Percentiles rank a stretch among this genome's conserved stretches.
These are phyloP conservation scores for Numida meleagris DNA, from an alignment of 2,113 vertebrate species.

Conservation along the genomic window DNA sequence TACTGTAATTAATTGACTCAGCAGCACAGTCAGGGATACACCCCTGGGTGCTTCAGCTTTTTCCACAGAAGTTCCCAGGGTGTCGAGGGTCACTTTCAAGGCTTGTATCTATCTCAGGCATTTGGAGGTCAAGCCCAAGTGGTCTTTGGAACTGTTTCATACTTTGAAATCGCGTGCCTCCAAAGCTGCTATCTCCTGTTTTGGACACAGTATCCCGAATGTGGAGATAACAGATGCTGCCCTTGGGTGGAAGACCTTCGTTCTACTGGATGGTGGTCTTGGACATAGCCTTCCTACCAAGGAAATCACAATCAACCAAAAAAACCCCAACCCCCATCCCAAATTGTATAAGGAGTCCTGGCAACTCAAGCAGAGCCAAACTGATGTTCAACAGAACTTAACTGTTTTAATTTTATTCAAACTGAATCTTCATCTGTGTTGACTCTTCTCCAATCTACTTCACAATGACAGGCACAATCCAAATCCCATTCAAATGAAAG, in stretches of 20 bases:
- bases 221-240: background rate
- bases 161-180: background rate
- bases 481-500: slow-evolving; percentile 14
- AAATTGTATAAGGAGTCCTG: background rate
- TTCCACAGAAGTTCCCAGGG: background rate
- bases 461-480: background rate
- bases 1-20: background rate
- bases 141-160: background rate
- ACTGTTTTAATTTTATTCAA: background rate
- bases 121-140: slow-evolving; percentile 21
- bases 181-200: background rate
- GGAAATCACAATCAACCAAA: background rate
- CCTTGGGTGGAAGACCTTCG: background rate
- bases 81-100: background rate
- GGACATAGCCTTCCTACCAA: background rate
- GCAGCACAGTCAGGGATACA: background rate
- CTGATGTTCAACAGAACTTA: background rate
- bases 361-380: background rate
- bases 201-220: background rate
- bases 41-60: background rate
- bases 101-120: background rate
- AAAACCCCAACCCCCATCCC: accelerated
- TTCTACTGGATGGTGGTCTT: background rate
- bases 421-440: background rate
- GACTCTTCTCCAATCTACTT: background rate